A percentile compares a stretch with the other conserved stretches of the same genome.
Conservation (phyloP, 2,113 vertebrate genomes). For the Leptobrachium ailaonicum region DNA sequence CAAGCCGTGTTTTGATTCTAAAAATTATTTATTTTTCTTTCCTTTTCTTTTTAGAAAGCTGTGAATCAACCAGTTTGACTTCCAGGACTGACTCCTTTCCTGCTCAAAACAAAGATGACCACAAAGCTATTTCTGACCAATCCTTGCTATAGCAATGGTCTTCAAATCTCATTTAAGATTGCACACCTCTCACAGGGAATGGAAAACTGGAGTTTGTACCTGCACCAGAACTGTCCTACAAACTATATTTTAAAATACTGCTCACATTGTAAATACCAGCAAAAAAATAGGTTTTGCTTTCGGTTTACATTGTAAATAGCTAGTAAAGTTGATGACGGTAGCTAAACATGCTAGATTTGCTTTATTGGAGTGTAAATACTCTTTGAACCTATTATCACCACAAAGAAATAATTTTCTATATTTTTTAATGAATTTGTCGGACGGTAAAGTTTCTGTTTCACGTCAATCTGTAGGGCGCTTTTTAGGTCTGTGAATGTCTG, state of each 20-base stretch:
- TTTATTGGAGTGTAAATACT: not conserved
- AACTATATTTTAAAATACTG: constrained; percentile 24
- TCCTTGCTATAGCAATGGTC: constrained; percentile 59
- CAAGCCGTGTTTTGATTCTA: too few relatives aligned
- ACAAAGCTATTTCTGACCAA: constrained; percentile 42
- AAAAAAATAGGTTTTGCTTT: not conserved
- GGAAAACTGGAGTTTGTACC: not conserved
- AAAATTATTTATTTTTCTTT: not conserved
- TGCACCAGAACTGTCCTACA: constrained; percentile 12
- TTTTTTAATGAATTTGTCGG: not conserved
- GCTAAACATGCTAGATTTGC: not conserved
- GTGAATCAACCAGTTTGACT: constrained; percentile 54
- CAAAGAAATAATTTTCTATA: not conserved
- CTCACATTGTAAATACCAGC: constrained; percentile 25
- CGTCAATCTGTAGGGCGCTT: not conserved
- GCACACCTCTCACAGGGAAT: not conserved
- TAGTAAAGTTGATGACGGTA: not conserved
- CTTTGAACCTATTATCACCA: not conserved
- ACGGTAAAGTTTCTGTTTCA: not conserved
- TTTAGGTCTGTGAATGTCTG: not conserved
- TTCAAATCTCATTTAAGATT: not conserved
- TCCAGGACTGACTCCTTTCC: constrained; percentile 42
- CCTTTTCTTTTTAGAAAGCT: not conserved
- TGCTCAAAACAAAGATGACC: constrained; percentile 34
- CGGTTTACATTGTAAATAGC: constrained; percentile 37